Evolutionary conservation across 2,797 vertebrate genomes (phyloP), one percentile per base, ranked within the genome.

Genomic region (Cetoscarus ocellatus): DNA sequence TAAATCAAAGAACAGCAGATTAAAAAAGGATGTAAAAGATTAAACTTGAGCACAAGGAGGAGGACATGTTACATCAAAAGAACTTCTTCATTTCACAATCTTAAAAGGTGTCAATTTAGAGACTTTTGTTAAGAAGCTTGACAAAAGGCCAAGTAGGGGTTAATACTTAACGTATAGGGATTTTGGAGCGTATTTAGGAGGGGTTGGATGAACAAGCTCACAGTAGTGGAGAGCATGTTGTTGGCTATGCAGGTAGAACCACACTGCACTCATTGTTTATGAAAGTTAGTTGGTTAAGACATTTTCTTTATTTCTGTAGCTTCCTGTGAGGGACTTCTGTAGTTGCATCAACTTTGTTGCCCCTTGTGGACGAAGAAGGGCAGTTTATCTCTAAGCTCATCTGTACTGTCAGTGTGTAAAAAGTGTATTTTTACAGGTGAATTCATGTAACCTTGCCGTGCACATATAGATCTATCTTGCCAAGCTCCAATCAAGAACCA

Each of bases 81-180:
- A 4, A 27, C 17, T 5, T 17, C 7, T 11, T 56, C 57, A 47
- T 77, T 39, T 71, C 53, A 55, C 17, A 49, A 40, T 44, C 34
- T 59, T 47, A 54, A 58, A 43, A 35, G 10, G 55, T 47, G 50
- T 60, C 36, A 73, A 45, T 68, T 56, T 58, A 61, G 40, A 65
- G 65, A 61, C 75, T 47, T 54, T 56, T 67, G 60, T 61, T 83
- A 85, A 85, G 67, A 36, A 72, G 77, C 77, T 66, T 88, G 63
- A 43, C 51, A 50, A 61, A 63, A 73, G 84, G 80, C 84, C 62
- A 85, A 59, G 52, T 39, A 10, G 64, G 71, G 80, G 61, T 85
- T 82, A 70, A 89, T 80, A 57, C 69, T 48, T 17, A 34, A 50
- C 2, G n/a, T 69, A 36, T 35, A 42, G 53, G 69, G 84, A 72